These are phyloP conservation scores for Mya arenaria DNA, from an alignment of 1,140 invertebrate genomes.

Conservation along the genomic window DNA sequence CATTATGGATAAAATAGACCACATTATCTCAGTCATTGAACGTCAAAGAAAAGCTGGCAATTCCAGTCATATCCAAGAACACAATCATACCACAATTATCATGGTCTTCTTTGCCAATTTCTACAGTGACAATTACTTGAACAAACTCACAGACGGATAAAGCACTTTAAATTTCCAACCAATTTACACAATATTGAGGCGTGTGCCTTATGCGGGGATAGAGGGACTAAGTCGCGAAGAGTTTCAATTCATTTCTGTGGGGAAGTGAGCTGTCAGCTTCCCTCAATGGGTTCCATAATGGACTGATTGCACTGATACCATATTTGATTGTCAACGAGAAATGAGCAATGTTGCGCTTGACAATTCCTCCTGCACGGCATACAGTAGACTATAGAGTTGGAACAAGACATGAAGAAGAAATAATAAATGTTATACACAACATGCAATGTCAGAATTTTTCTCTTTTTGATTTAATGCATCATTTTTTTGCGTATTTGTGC, in stretches of 20 bases:
- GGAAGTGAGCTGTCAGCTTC: conserved; percentile 30
- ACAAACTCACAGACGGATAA: conserved; percentile 31
- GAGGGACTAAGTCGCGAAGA: conserved; percentile 29
- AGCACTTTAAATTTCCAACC: conserved; percentile 50
- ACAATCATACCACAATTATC: conserved; percentile 32
- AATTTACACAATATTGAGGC: conserved; percentile 51
- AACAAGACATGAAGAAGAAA: too few relatives aligned
- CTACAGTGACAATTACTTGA: conserved; percentile 46
- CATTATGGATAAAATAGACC: too few relatives aligned
- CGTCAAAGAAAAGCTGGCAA: too few relatives aligned
- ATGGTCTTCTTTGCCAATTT: conserved; percentile 35
- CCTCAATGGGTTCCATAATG: conserved; percentile 45
- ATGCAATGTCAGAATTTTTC: too few relatives aligned
- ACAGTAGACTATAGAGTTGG: too few relatives aligned
- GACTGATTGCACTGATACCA: conserved; percentile 47
- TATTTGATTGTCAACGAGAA: conserved; percentile 53
- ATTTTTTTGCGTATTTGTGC: too few relatives aligned
- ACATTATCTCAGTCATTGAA: too few relatives aligned
- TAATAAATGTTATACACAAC: too few relatives aligned
- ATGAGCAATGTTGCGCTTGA: conserved; percentile 23
- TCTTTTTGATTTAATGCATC: too few relatives aligned
- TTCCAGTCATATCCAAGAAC: neutral
- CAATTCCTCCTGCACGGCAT: neutral
- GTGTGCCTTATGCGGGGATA: conserved; percentile 34
- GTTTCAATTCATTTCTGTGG: conserved; percentile 41